Evolutionary conservation across 2,888 invertebrate genomes (phyloP), one percentile per base, ranked within the genome.

Genomic region (Oligia fasciuncula): DNA sequence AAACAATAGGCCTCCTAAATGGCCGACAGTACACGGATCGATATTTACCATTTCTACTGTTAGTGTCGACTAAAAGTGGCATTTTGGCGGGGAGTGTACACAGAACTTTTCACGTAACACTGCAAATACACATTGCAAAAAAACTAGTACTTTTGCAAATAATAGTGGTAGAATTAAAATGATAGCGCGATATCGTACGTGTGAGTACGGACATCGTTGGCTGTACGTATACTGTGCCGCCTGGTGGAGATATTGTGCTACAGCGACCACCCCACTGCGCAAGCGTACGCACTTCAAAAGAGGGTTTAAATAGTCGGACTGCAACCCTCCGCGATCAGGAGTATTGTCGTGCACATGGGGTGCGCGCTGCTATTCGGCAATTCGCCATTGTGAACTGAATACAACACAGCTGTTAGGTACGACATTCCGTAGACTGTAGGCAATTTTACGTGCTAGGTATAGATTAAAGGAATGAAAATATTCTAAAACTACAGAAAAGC

Each of bases 11-110:
- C 84, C 81, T 86, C 76, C 74, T 72, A 91, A 94, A 96, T 96
- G 96, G 96, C 95, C 91, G 94, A 93, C 91, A 89, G 90, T 86
- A 91, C 86, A 91, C 91, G 89, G 95, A 95, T 96, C 96, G 93
- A 96, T 97, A 96, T 91, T 96, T 96, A 97, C 97, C 97, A 94
- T 94, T 95, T 93, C 91, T 93, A 88, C 89, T 94, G 90, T 91
- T 94, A 85, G 93, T 90, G 89, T 96, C 94, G 83, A 96, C 92
- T 91, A 96, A 91, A 79, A 96, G 85, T 85, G 97, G 95, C 97
- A 97, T 97, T 93, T 93, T 94, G 88, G 76, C 68, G 73, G 66
- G 75, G 73, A 88, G 81, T 79, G 66, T 84, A 86, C 83, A 89
- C 88, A 87, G 85, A 89, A 89, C 89, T 90, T 77, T 91, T 94